Base-by-base conservation (phyloP, 92 coral and sea anemone species). In the Anthopleura xanthogrammica region DNA sequence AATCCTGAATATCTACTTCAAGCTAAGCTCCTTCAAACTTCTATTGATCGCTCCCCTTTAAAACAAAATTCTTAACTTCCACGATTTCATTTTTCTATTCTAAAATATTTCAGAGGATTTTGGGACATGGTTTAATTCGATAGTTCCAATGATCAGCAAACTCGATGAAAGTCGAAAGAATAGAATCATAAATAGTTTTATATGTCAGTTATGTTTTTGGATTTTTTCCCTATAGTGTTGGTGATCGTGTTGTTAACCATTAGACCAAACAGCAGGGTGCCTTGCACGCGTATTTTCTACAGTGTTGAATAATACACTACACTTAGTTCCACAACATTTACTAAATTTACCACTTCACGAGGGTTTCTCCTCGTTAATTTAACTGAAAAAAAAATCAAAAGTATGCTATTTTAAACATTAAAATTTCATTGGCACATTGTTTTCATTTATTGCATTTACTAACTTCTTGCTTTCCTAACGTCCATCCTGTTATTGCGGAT, bases 401-500 rank as follows among this genome's bases (percentile, higher is more conserved):
- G 9, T 46, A 5, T 46, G 0, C 5, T 9, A 2, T 46, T 46
- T 43, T 43, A 43, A 43, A 7, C 4, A 43, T 43, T 10, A 54
- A 54, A 13, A 54, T 2, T 1, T 54, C 58, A 54, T 10, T 75
- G 84, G 84, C 40, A 75, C 52, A 52, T 62, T 62, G 56, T 54
- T 29, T 62, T 16, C n/a, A 73, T 52, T 52, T 12, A 75, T 56
- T 74, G 57, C 79, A 83, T 83, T 83, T 83, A 54, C 80, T 41
- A 52, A 71, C 41, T 56, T 56, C 76, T 83, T 58, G 22, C 46
- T 39, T 41, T 52, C 12, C 19, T 23, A 1, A 50, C 5, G 52
- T 57, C 57, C 72, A 55, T 73, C 80, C 86, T 75, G 79, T 73
- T 83, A 71, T 50, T 9, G 16, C 86, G 86, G 86, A 83, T 73